Percentiles rank a stretch among this genome's conserved stretches.
These are phyloP conservation scores for Nylanderia fulva DNA, from an alignment of 1,140 invertebrate genomes.

Conservation along the genomic window DNA sequence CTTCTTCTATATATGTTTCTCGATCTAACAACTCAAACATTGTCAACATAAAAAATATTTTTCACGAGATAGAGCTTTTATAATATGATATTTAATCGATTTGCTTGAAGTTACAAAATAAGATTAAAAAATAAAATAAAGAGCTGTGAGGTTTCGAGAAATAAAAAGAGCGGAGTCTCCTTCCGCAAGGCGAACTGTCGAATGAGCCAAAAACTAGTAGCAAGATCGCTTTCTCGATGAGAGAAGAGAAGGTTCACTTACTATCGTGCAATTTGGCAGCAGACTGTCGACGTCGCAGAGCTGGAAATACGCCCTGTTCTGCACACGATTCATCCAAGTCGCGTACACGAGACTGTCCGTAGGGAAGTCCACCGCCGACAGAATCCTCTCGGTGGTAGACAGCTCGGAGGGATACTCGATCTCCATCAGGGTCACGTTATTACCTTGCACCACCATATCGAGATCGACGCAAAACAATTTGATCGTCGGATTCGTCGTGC, in stretches of 20 bases:
- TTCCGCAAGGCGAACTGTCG: neutral
- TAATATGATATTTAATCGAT: too few relatives aligned
- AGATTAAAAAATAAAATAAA: slow-evolving; percentile 25
- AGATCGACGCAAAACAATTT: slow-evolving; percentile 90
- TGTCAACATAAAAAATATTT: neutral
- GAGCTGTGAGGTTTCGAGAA: neutral
- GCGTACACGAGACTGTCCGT: slow-evolving; percentile 90
- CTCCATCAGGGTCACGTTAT: slow-evolving; percentile 86
- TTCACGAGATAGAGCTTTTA: neutral
- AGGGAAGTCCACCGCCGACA: slow-evolving; percentile 92
- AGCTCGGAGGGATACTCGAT: slow-evolving; percentile 80
- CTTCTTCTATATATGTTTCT: too few relatives aligned
- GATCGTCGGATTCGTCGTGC: slow-evolving; percentile 92
- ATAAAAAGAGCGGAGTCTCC: neutral
- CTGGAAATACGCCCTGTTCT: slow-evolving; percentile 89
- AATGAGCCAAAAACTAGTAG: neutral
- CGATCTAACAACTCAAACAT: neutral
- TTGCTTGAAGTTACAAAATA: slow-evolving; percentile 12
- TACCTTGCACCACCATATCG: slow-evolving; percentile 78
- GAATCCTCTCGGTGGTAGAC: slow-evolving; percentile 88
- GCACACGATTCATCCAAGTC: slow-evolving; percentile 94
- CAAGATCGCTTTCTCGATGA: neutral
- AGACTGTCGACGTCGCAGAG: slow-evolving; percentile 85
- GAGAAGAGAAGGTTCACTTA: slow-evolving; percentile 72
- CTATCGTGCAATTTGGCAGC: slow-evolving; percentile 84